These are phyloP conservation scores for Drosophila novamexicana DNA, from an alignment of 1,140 invertebrate genomes.

Conservation along the genomic window DNA sequence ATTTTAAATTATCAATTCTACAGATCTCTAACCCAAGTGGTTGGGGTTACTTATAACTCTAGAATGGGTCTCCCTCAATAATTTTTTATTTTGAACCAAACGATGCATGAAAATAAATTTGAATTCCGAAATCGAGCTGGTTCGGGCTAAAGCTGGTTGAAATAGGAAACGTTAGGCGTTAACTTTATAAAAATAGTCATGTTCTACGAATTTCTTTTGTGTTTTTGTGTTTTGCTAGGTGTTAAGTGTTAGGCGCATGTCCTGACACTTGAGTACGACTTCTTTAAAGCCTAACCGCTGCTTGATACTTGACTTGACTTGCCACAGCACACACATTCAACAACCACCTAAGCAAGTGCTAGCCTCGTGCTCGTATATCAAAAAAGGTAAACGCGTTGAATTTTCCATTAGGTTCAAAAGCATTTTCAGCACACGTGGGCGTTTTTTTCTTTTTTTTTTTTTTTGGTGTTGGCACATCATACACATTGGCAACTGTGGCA, in stretches of 20 bases:
- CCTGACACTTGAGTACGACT: constrained; percentile 34
- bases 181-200: constrained; percentile 3
- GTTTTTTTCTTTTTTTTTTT: constrained; percentile 16
- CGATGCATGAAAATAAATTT: too few species aligned
- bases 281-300: constrained; percentile 54
- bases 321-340: constrained; percentile 24
- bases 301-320: constrained; percentile 41
- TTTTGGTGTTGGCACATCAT: constrained; percentile 36
- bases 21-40: too few species aligned
- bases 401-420: constrained; percentile 78
- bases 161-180: neutral
- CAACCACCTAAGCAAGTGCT: constrained; percentile 13
- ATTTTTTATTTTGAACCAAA: too few species aligned
- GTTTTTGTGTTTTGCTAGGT: constrained; percentile 1
- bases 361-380: constrained; percentile 47
- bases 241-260: constrained; percentile 20
- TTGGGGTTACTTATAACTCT: too few species aligned
- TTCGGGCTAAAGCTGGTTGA: too few species aligned
- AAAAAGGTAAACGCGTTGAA: constrained; percentile 59
- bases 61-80: too few species aligned
- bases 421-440: constrained; percentile 67
- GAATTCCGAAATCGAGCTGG: too few species aligned
- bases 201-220: neutral
- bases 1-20: too few species aligned
- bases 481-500: constrained; percentile 50